These are phyloP conservation scores for Anguilla megastoma DNA, from an alignment of 2,797 vertebrate genomes.

Conservation along the genomic window DNA sequence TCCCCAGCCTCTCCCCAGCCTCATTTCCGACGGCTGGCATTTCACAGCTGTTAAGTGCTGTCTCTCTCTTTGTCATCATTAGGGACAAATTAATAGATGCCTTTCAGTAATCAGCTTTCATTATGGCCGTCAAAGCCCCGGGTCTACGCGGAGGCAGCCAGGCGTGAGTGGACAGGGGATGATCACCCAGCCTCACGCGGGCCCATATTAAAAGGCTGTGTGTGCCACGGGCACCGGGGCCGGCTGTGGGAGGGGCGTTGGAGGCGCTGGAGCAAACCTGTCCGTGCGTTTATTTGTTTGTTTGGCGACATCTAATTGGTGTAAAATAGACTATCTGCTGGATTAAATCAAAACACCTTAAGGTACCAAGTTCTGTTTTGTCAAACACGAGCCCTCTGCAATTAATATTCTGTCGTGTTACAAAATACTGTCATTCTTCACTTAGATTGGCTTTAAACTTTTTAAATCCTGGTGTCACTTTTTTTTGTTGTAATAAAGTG, in stretches of 20 bases:
- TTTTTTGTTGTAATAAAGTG: background rate
- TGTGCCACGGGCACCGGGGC: background rate
- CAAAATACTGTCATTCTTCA: background rate
- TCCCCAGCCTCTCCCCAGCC: slow-evolving; percentile 27
- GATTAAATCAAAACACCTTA: background rate
- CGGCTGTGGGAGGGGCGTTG: background rate
- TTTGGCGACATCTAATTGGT: background rate
- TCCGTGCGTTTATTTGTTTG: background rate
- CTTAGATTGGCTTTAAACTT: background rate
- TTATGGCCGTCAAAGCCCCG: slow-evolving; percentile 40
- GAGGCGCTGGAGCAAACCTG: too few species aligned
- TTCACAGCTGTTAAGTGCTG: slow-evolving; percentile 50
- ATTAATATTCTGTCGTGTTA: background rate
- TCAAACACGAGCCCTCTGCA: background rate
- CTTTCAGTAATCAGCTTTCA: slow-evolving; percentile 51
- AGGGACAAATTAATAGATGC: slow-evolving; percentile 42
- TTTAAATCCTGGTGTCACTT: background rate
- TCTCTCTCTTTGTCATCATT: slow-evolving; percentile 49
- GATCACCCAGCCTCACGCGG: slow-evolving; percentile 1
- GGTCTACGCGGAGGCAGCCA: slow-evolving; percentile 5
- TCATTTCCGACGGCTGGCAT: slow-evolving; percentile 44
- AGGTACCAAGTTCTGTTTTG: background rate
- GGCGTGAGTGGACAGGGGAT: background rate
- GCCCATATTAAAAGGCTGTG: background rate
- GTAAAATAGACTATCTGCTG: background rate